phyloP scores from a whole-genome alignment of 2,888 invertebrate species.

The Phanerotoma sp. region DNA sequence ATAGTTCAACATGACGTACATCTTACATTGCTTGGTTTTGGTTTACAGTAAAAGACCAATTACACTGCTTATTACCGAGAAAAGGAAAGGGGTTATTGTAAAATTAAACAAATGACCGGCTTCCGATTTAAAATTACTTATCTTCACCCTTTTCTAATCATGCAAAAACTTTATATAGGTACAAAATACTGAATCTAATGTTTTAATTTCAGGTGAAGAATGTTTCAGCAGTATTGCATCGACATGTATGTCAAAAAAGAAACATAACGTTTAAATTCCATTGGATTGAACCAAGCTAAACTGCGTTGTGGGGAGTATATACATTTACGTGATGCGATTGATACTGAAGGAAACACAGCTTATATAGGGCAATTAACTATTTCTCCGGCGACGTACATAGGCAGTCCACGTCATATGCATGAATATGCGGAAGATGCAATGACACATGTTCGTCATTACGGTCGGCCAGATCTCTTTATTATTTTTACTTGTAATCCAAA shows the following conservation, averaged over 20 bases:
- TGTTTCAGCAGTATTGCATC: too few species aligned
- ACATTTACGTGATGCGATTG: constrained; percentile 40
- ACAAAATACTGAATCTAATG: too few species aligned
- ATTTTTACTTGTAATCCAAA: not conserved
- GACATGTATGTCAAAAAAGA: constrained; percentile 42
- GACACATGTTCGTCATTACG: not conserved
- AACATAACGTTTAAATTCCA: constrained; percentile 44
- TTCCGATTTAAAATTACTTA: too few species aligned
- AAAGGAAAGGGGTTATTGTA: too few species aligned
- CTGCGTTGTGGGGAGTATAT: constrained; percentile 45
- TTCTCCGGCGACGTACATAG: constrained; percentile 25
- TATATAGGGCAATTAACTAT: constrained; percentile 37
- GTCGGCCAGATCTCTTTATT: not conserved
- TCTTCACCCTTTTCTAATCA: too few species aligned
- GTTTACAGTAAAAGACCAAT: too few species aligned
- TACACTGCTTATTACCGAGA: too few species aligned
- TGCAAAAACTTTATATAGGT: too few species aligned
- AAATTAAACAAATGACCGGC: too few species aligned
- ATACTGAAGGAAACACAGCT: constrained; percentile 36
- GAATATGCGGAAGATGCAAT: not conserved
- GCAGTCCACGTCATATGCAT: constrained; percentile 40
- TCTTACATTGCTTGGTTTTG: not conserved
- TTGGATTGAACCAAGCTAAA: constrained; percentile 43
- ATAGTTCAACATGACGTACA: constrained; percentile 4
- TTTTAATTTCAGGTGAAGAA: too few species aligned